Base-by-base conservation (phyloP, 2,888 invertebrate genomes). In the Melolontha melolontha region DNA sequence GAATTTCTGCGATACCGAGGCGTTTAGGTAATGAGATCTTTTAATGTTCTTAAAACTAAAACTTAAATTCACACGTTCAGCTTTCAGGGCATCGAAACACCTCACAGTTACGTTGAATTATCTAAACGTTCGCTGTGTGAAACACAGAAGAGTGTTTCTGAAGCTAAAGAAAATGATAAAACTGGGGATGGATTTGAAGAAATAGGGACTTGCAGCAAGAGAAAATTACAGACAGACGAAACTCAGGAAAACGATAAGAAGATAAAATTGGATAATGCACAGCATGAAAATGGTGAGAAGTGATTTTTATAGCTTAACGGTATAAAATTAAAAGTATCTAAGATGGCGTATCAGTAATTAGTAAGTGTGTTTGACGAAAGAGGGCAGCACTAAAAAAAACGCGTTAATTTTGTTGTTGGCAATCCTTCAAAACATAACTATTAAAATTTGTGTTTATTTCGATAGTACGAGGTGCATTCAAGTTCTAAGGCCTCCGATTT, bases 1-100 rank as follows among this genome's bases (percentile, higher is more conserved):
- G 1, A 78, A 78, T 71, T 78, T 81, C 57, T 81, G 80, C 65
- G 72, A 75, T 63, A 71, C 72, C 55, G 75, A 79, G 69, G 79
- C 77, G 5, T 76, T 79, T 44, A 74, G 70, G 77, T 79, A 71
- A 73, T 62, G 64, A 44, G 44, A 10, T 44, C 29, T 55, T 62
- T 6, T 47, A 17, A 22, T n/a, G 16, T 14, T 47, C 27, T 44
- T 57, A 10, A 52, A 54, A 29, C 1, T 34, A 22, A 22, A 22
- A 22, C 22, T 22, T 1, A 22, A 22, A 22, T 22, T 4, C 22
- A 54, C 14, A 50, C 27, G 6, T 11, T n/a, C 29, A 66, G 52
- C 39, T 59, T 68, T 40, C 47, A 41, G 4, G 51, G 22, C 42
- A 8, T n/a, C n/a, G 52, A 64, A 29, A 16, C 34, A 1, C 16